phyloP scores from a whole-genome alignment of 2,113 vertebrate genomes.

The Petrocephalus microphthalmus region DNA sequence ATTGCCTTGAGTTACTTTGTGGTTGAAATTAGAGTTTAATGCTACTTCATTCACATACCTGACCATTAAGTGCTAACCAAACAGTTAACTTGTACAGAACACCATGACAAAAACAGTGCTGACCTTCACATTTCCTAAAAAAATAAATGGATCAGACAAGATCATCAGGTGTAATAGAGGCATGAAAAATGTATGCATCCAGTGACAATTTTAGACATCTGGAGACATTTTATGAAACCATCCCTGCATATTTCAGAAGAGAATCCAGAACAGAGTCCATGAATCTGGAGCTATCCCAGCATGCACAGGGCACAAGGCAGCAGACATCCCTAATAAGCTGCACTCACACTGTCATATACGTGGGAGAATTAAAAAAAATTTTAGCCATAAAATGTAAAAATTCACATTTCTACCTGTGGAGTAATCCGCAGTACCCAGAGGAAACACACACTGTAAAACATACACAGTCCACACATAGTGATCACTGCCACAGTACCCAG shows the following conservation, averaged over 20 bases:
- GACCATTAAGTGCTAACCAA: neutral
- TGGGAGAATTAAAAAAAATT: neutral
- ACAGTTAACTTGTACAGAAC: neutral
- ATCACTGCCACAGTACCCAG: neutral
- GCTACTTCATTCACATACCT: neutral
- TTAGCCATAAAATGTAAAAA: neutral
- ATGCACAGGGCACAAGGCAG: neutral
- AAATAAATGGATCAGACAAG: neutral
- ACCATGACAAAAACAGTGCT: neutral
- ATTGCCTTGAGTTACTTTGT: slow-evolving; percentile 23
- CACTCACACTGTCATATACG: neutral
- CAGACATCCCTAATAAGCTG: neutral
- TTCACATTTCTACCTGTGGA: neutral
- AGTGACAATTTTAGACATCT: neutral
- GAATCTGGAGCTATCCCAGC: neutral
- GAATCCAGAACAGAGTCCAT: neutral
- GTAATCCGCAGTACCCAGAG: neutral
- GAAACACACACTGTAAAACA: neutral
- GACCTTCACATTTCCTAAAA: neutral
- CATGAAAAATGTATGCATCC: neutral
- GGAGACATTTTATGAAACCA: neutral
- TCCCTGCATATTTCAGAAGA: neutral
- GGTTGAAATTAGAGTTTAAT: neutral
- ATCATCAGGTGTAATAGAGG: neutral
- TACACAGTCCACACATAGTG: neutral